phyloP scores from a whole-genome alignment of 2,113 vertebrate genomes.

The Ciconia maguari region DNA sequence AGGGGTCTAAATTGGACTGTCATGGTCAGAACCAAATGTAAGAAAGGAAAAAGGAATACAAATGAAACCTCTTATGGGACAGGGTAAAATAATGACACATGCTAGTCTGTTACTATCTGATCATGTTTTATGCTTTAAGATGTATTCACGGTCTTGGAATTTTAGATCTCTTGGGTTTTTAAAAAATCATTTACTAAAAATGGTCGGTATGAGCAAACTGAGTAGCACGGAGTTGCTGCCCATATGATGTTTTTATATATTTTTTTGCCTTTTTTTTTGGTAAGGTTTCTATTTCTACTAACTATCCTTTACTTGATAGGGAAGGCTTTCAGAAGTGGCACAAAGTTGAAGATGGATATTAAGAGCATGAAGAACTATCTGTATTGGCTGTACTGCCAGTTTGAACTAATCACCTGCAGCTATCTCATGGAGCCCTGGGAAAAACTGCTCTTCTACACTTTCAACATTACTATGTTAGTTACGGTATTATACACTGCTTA shows the following conservation, averaged over 20 bases:
- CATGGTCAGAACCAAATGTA: background rate
- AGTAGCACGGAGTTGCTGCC: background rate
- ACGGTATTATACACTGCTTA: constrained; percentile 87
- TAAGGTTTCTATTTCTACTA: background rate
- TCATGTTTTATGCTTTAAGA: background rate
- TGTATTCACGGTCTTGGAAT: background rate
- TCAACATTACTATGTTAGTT: constrained; percentile 77
- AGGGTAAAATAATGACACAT: background rate
- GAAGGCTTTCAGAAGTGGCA: background rate
- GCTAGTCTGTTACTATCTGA: background rate
- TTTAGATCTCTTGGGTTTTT: background rate
- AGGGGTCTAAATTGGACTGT: background rate
- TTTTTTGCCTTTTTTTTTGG: background rate
- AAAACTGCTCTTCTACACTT: constrained; percentile 86
- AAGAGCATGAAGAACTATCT: constrained; percentile 81
- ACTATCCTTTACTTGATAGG: background rate
- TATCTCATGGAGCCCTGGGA: constrained; percentile 96
- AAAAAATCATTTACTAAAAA: background rate
- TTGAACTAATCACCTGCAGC: constrained; percentile 92
- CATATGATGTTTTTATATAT: background rate
- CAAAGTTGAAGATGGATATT: constrained; percentile 75
- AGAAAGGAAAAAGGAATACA: background rate
- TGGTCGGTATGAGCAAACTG: background rate
- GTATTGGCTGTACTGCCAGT: constrained; percentile 94
- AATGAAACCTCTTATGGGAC: background rate